A percentile compares a stretch with the other conserved stretches of the same genome.
phyloP scores from a whole-genome alignment of 2,888 invertebrate species.

The Beris morrisii region DNA sequence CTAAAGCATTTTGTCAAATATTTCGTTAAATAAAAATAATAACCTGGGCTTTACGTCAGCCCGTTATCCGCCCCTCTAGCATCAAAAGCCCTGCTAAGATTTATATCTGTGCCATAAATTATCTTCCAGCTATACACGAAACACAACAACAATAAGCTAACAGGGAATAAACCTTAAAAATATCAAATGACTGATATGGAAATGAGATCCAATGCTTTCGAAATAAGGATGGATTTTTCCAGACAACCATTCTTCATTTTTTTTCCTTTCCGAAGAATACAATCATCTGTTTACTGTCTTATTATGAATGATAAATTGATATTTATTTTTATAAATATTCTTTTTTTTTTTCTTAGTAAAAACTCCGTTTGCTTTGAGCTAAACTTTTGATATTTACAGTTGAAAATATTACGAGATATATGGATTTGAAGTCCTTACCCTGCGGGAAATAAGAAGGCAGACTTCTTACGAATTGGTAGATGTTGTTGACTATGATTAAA shows the following conservation, averaged over 20 bases:
- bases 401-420: too few relatives aligned
- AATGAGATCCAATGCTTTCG: background rate
- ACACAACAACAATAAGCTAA: background rate
- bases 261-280: background rate
- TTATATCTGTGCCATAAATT: conserved; percentile 14
- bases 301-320: conserved; percentile 26
- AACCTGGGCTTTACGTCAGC: too few relatives aligned
- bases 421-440: too few relatives aligned
- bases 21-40: too few relatives aligned
- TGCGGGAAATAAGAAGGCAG: too few relatives aligned
- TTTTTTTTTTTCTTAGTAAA: too few relatives aligned
- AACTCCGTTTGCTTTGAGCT: too few relatives aligned
- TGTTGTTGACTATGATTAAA: too few relatives aligned
- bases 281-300: conserved; percentile 24
- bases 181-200: conserved; percentile 12
- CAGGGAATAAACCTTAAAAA: background rate
- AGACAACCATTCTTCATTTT: background rate
- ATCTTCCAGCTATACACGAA: background rate
- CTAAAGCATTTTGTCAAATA: too few relatives aligned
- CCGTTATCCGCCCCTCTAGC: background rate
- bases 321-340: background rate
- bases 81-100: background rate
- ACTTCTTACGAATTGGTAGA: too few relatives aligned
- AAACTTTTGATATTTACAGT: too few relatives aligned
- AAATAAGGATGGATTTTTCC: background rate